A percentile compares a stretch with the other conserved stretches of the same genome.
Evolutionary conservation across 2,113 vertebrate genomes (phyloP).

Genomic region (Otis tarda): DNA sequence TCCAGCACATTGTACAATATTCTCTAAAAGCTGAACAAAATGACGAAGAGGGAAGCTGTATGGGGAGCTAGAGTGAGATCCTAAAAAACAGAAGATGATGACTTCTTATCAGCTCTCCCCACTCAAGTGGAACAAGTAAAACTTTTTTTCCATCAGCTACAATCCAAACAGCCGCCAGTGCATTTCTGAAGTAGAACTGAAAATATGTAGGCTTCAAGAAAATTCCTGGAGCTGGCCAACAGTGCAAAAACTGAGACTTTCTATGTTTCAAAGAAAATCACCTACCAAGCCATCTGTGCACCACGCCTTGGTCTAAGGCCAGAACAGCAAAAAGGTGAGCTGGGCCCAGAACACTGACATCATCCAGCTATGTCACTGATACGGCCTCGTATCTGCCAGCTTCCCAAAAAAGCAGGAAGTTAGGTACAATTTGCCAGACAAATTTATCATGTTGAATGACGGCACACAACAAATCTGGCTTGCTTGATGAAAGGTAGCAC

Average conservation of each 20-base stretch:
- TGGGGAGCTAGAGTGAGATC: not conserved
- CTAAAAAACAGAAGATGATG: not conserved
- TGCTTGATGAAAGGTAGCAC: not conserved
- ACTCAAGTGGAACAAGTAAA: not conserved
- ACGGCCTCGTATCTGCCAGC: not conserved
- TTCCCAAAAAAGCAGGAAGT: not conserved
- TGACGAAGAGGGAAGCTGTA: not conserved
- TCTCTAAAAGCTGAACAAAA: not conserved
- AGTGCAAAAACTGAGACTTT: not conserved
- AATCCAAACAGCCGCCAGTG: not conserved
- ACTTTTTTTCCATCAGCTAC: not conserved
- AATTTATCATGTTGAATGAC: not conserved
- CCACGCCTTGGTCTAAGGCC: not conserved
- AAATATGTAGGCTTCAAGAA: constrained; percentile 10
- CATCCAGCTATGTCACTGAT: not conserved
- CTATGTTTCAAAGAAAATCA: not conserved
- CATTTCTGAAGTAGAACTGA: not conserved
- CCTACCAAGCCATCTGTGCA: constrained; percentile 6
- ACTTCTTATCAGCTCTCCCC: not conserved
- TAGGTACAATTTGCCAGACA: not conserved
- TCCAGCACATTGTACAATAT: not conserved
- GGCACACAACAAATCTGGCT: not conserved
- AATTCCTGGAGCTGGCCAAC: not conserved
- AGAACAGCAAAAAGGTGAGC: not conserved
- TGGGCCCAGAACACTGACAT: not conserved